Conservation (phyloP, 2,113 vertebrate species). For the Nycticorax nycticorax region DNA sequence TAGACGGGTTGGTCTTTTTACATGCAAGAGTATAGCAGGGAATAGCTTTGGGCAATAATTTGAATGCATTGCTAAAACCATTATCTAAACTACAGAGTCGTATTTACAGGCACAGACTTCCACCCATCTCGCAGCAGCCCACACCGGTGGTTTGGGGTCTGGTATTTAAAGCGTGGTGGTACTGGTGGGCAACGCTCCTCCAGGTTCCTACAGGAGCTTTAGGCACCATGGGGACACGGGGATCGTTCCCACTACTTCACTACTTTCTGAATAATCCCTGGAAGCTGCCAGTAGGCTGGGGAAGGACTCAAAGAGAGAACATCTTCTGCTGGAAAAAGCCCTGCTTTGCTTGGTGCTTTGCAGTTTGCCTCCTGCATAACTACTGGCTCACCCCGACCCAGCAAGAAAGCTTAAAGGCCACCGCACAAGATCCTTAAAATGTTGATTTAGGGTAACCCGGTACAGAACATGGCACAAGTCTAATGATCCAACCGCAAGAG, state of each 20-base stretch:
- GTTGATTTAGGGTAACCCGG: background rate
- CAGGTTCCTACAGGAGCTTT: background rate
- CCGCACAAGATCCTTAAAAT: background rate
- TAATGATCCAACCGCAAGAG: background rate
- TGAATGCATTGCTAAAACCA: background rate
- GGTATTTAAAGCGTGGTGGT: background rate
- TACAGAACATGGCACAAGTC: background rate
- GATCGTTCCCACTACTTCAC: background rate
- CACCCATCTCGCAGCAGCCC: background rate
- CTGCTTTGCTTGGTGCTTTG: background rate
- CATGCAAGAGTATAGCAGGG: background rate
- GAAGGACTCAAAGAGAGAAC: background rate
- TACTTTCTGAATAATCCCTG: background rate
- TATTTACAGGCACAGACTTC: background rate
- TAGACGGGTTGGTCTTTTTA: background rate
- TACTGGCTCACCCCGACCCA: background rate
- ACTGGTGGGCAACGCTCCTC: background rate
- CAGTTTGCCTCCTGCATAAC: background rate
- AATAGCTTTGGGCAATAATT: background rate
- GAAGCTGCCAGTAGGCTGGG: background rate
- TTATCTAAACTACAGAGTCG: background rate
- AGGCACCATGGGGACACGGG: accelerated
- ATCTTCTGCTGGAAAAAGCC: background rate
- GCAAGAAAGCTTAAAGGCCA: background rate
- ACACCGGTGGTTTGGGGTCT: accelerated